A percentile compares a stretch with the other conserved stretches of the same genome.
Evolutionary conservation across 1,140 invertebrate species (phyloP).

Genomic region (Harpegnathos saltator): DNA sequence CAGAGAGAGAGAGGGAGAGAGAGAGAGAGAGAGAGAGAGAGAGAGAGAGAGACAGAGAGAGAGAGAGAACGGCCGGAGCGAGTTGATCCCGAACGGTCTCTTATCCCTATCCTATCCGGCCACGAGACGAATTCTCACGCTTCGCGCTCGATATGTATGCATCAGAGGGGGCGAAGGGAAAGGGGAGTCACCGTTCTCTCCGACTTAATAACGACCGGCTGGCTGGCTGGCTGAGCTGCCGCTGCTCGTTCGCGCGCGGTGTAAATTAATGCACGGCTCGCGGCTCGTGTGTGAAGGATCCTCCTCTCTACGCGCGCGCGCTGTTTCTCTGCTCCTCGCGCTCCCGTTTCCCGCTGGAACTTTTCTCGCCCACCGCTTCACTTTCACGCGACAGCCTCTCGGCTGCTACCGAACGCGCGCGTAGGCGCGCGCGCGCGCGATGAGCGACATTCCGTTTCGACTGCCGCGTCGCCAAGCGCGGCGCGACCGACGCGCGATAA

Average conservation of each 20-base stretch:
- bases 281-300: slow-evolving; percentile 32
- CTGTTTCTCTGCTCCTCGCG: neutral
- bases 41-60: no score
- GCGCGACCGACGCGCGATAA: neutral
- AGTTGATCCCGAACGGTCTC: slow-evolving; percentile 68
- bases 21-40: no score
- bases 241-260: slow-evolving; percentile 42
- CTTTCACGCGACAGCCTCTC: slow-evolving; percentile 50
- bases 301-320: slow-evolving; percentile 27
- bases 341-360: neutral
- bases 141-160: slow-evolving; percentile 38
- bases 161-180: neutral
- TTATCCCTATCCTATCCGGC: slow-evolving; percentile 18
- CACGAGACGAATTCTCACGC: slow-evolving; percentile 73
- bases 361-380: slow-evolving; percentile 43
- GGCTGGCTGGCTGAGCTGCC: neutral
- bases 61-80: slow-evolving; percentile 9
- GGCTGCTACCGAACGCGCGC: slow-evolving; percentile 43
- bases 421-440: neutral
- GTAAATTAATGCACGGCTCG: slow-evolving; percentile 64
- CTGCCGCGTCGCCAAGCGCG: neutral
- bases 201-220: slow-evolving; percentile 64
- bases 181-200: slow-evolving; percentile 1
- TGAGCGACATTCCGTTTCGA: slow-evolving; percentile 7
- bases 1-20: no score